Percentiles rank a stretch among this genome's conserved stretches.
Conservation (phyloP, 1,140 invertebrate species). For the Prorops nasuta region DNA sequence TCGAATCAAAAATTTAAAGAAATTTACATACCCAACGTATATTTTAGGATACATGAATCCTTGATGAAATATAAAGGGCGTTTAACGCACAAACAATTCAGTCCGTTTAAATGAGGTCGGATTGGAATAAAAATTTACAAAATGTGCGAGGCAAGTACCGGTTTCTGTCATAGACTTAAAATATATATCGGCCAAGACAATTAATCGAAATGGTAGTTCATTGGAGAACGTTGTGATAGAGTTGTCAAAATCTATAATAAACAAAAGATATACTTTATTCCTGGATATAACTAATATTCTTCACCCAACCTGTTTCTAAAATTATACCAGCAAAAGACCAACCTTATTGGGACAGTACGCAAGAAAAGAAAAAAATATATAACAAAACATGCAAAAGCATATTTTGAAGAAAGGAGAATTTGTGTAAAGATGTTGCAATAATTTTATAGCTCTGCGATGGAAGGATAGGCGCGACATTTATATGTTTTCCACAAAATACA, state of each 20-base stretch:
- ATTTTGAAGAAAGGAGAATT: conserved; percentile 10
- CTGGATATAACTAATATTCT: conserved; percentile 8
- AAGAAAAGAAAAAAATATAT: conserved; percentile 4
- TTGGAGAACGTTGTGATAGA: conserved; percentile 2
- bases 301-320: conserved; percentile 2
- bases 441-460: conserved; percentile 6
- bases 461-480: conserved; percentile 5
- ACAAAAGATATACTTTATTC: too few species aligned
- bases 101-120: conserved; percentile 12
- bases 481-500: background rate
- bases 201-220: background rate
- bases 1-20: conserved; percentile 13
- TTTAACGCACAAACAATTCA: conserved; percentile 17
- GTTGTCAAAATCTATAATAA: conserved; percentile 1
- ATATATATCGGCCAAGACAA: conserved; percentile 8
- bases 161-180: conserved; percentile 11
- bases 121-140: conserved; percentile 20
- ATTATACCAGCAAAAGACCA: conserved; percentile 10
- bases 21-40: conserved; percentile 8
- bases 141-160: conserved; percentile 9
- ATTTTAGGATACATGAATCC: conserved; percentile 17
- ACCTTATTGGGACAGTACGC: conserved; percentile 10
- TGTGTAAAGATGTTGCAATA: background rate
- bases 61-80: conserved; percentile 17
- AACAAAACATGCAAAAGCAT: background rate